A percentile compares a stretch with the other conserved stretches of the same genome.
phyloP scores from a whole-genome alignment of 2,113 vertebrate species.

The Lonchura striata region DNA sequence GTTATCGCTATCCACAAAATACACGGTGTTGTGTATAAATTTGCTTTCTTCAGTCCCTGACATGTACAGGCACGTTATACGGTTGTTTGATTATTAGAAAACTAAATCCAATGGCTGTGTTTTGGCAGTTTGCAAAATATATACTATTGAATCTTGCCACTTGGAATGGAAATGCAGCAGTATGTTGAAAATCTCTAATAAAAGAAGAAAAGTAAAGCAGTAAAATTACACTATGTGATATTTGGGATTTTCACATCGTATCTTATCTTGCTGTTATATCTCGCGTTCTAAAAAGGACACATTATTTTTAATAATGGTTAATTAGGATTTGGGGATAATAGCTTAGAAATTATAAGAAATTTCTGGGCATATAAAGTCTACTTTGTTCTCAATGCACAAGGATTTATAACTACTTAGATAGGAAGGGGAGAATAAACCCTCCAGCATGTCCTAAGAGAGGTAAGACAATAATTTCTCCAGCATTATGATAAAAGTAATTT shows the following conservation, averaged over 20 bases:
- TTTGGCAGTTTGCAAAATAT: slow-evolving; percentile 30
- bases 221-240: not conserved
- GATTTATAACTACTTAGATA: slow-evolving; percentile 12
- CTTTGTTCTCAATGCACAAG: not conserved
- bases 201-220: not conserved
- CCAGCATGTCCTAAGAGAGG: slow-evolving; percentile 15
- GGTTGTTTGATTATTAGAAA: slow-evolving; percentile 56
- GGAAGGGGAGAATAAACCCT: not conserved
- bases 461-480: slow-evolving; percentile 13
- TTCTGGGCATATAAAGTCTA: not conserved
- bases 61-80: slow-evolving; percentile 47
- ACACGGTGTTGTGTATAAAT: slow-evolving; percentile 50
- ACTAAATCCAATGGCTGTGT: slow-evolving; percentile 26
- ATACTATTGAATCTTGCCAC: not conserved
- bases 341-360: slow-evolving; percentile 2
- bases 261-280: not conserved
- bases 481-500: slow-evolving; percentile 24
- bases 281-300: not conserved
- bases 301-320: slow-evolving; percentile 52
- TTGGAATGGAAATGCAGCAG: slow-evolving; percentile 41
- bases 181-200: slow-evolving; percentile 10
- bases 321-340: slow-evolving; percentile 54
- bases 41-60: slow-evolving; percentile 59
- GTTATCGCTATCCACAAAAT: slow-evolving; percentile 66
- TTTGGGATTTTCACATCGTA: not conserved